Evolutionary conservation across 2,113 vertebrate genomes (phyloP).

Genomic region (Vulpes lagopus): DNA sequence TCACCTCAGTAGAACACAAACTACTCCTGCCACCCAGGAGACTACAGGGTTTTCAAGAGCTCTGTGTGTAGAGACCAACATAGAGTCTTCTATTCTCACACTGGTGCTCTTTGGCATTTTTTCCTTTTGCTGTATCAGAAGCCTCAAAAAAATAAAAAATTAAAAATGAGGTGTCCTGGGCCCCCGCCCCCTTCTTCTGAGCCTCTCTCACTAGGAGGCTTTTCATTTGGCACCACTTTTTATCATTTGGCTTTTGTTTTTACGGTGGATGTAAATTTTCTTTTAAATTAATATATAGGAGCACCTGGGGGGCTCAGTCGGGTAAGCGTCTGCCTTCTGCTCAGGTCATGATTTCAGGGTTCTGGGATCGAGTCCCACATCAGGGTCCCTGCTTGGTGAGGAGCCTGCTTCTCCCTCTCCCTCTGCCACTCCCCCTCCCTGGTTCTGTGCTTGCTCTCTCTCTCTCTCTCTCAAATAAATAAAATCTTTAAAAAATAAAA

Average conservation of each 20-base stretch:
- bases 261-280: not conserved
- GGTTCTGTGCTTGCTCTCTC: too few species aligned
- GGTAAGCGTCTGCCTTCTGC: too few species aligned
- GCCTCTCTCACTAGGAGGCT: not conserved
- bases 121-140: not conserved
- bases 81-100: not conserved
- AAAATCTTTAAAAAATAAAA: not conserved
- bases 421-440: too few species aligned
- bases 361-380: too few species aligned
- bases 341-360: too few species aligned
- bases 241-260: not conserved
- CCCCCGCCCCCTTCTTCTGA: not conserved
- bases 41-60: not conserved
- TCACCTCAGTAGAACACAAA: not conserved
- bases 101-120: not conserved
- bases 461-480: too few species aligned
- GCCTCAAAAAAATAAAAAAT: not conserved
- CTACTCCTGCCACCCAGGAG: not conserved
- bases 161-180: too few species aligned
- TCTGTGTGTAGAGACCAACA: too few species aligned
- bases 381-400: too few species aligned
- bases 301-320: too few species aligned
- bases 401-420: too few species aligned
- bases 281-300: not conserved
- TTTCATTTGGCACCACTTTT: not conserved